Evolutionary conservation across 2,888 invertebrate genomes (phyloP).

Genomic region (Siphlonurus alternatus): DNA sequence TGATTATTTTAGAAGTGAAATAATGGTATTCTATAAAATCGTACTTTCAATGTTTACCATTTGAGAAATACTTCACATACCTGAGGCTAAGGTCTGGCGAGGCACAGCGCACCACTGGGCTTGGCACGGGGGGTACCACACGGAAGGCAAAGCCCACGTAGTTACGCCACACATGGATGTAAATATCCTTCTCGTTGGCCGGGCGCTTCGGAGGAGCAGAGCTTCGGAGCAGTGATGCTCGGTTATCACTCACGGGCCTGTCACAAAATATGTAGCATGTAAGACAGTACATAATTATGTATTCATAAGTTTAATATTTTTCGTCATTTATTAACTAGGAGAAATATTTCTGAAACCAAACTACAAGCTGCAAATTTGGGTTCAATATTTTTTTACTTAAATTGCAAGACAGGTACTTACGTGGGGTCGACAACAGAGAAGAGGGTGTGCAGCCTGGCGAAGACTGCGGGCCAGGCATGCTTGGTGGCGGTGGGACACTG

Average conservation of each 20-base stretch:
- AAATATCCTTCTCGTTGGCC: constrained; percentile 82
- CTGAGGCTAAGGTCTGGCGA: constrained; percentile 84
- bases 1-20: too few species aligned
- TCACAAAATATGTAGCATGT: constrained; percentile 20
- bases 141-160: constrained; percentile 93
- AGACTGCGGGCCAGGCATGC: constrained; percentile 93
- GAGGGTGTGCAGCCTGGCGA: constrained; percentile 74
- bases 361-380: not conserved
- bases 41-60: not conserved
- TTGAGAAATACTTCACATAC: constrained; percentile 28
- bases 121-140: constrained; percentile 82
- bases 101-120: constrained; percentile 74
- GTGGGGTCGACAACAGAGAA: constrained; percentile 90
- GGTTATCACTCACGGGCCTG: constrained; percentile 89
- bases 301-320: too few species aligned
- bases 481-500: constrained; percentile 71
- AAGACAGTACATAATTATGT: not conserved
- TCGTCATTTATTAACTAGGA: too few species aligned
- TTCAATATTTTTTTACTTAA: too few species aligned
- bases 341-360: too few species aligned
- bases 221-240: constrained; percentile 81
- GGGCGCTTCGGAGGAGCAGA: constrained; percentile 78
- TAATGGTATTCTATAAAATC: too few species aligned
- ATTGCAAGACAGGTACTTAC: too few species aligned
- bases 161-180: constrained; percentile 95